Percentiles rank a stretch among this genome's conserved stretches.
Conservation (phyloP, 2,797 vertebrate species). For the Peromyscus eremicus region DNA sequence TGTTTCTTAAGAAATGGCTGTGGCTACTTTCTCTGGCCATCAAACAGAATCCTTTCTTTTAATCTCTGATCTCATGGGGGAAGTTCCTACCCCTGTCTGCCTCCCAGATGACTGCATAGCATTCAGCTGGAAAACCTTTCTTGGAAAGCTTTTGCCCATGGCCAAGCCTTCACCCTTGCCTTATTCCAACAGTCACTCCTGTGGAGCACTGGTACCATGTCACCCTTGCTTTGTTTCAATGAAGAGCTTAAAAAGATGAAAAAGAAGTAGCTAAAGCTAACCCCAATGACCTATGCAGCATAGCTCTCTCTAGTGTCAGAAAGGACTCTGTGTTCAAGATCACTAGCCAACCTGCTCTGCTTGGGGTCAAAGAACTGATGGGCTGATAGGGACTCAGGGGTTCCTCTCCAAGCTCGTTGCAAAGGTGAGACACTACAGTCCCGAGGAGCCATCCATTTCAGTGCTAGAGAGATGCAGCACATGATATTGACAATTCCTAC, state of each 20-base stretch:
- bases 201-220: neutral
- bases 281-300: neutral
- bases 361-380: neutral
- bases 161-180: neutral
- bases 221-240: neutral
- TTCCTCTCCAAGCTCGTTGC: neutral
- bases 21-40: neutral
- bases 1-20: neutral
- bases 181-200: neutral
- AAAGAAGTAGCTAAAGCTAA: constrained; percentile 5
- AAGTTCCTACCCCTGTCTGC: neutral
- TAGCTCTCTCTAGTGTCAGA: neutral
- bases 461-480: neutral
- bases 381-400: neutral
- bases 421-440: neutral
- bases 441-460: neutral
- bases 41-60: neutral
- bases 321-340: neutral
- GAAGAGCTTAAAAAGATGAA: neutral
- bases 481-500: constrained; percentile 21
- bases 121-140: neutral
- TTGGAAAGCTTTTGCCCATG: neutral
- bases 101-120: neutral
- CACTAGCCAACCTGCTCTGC: neutral
- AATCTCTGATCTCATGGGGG: neutral